phyloP scores from a whole-genome alignment of 2,113 vertebrate genomes.

The Gallinago jamesoni region DNA sequence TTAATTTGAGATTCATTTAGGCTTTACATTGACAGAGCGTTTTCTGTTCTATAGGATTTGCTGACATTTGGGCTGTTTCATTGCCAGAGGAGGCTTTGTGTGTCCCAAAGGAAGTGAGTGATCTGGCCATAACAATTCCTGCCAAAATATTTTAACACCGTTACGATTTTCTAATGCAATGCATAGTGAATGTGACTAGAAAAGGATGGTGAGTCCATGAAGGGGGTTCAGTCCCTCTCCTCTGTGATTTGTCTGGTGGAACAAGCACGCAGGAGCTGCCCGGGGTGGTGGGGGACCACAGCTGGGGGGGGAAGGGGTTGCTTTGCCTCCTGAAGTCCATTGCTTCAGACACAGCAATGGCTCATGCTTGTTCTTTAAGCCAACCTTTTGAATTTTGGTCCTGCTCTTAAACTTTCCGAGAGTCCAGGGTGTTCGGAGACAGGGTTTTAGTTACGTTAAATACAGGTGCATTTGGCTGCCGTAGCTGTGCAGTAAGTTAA shows the following conservation, averaged over 20 bases:
- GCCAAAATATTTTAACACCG: constrained; percentile 69
- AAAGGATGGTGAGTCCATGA: constrained; percentile 57
- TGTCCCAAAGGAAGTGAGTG: constrained; percentile 70
- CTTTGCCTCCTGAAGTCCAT: background rate
- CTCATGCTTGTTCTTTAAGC: background rate
- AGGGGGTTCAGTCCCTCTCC: constrained; percentile 45
- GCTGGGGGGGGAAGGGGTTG: background rate
- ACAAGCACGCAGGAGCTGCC: background rate
- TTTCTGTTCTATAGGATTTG: constrained; percentile 29
- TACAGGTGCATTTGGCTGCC: background rate
- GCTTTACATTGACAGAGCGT: constrained; percentile 15
- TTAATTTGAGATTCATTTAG: constrained; percentile 26
- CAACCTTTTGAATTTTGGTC: background rate
- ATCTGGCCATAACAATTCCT: constrained; percentile 69
- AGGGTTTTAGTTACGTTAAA: background rate
- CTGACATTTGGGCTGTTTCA: constrained; percentile 40
- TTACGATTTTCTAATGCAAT: constrained; percentile 68
- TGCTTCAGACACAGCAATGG: background rate
- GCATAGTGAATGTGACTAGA: constrained; percentile 65
- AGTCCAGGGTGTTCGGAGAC: background rate
- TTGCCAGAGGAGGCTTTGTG: constrained; percentile 57
- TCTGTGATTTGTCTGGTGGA: constrained; percentile 9
- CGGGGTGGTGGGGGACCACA: background rate
- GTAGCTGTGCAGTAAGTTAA: background rate
- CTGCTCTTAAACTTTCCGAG: background rate